phyloP scores from a whole-genome alignment of 2,888 invertebrate genomes.

The Caenorhabditis sp. region DNA sequence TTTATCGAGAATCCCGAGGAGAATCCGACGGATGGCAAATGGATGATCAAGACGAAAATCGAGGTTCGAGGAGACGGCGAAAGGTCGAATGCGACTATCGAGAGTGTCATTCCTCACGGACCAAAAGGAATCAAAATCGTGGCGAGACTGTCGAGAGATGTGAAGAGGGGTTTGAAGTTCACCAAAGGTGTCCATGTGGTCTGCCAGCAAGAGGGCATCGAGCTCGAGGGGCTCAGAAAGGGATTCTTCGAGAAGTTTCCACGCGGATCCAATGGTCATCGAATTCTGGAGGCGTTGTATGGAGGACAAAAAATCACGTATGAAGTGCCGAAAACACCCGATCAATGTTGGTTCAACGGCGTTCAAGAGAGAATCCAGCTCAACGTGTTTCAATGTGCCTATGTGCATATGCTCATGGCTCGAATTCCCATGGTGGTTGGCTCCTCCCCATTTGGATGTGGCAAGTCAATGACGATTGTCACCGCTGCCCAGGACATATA shows the following conservation, averaged over 20 bases:
- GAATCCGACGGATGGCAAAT: constrained; percentile 13
- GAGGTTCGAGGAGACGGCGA: neutral
- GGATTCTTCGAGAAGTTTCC: constrained; percentile 4
- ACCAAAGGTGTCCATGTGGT: neutral
- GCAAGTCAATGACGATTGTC: constrained; percentile 25
- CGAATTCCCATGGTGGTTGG: constrained; percentile 6
- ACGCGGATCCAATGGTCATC: neutral
- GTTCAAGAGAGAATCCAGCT: neutral
- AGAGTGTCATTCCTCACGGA: neutral
- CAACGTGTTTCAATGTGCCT: neutral
- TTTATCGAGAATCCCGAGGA: neutral
- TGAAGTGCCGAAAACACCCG: neutral
- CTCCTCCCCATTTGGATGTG: constrained; percentile 25
- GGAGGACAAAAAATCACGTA: neutral
- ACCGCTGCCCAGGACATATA: neutral
- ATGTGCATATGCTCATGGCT: neutral
- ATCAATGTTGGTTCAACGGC: neutral
- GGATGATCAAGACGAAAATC: neutral
- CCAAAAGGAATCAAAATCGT: neutral
- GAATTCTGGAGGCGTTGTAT: constrained; percentile 18
- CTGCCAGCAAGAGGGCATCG: neutral
- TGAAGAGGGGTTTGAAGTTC: neutral
- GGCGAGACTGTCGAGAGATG: neutral
- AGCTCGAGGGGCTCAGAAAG: neutral
- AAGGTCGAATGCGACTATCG: neutral